Percentiles rank a stretch among this genome's conserved stretches.
phyloP scores from a whole-genome alignment of 2,888 invertebrate species.

The Mantis religiosa region DNA sequence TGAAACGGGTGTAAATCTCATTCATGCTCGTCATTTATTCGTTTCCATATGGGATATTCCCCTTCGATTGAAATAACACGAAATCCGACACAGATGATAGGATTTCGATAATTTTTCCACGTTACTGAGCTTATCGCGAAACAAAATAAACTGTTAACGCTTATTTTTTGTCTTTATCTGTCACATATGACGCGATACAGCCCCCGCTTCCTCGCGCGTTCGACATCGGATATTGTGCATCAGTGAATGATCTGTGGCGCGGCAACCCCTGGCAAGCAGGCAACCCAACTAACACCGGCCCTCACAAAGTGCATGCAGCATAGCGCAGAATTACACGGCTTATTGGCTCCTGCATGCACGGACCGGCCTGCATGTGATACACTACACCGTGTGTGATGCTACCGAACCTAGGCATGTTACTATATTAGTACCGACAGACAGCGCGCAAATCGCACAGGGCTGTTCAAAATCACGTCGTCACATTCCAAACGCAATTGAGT shows the following conservation, averaged over 20 bases:
- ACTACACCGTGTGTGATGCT: constrained; percentile 7
- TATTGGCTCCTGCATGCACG: constrained; percentile 16
- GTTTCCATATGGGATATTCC: not conserved
- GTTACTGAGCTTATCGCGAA: not conserved
- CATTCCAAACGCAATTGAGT: too few species aligned
- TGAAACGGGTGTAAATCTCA: not conserved
- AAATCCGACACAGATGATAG: not conserved
- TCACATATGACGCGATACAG: not conserved
- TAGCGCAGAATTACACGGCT: constrained; percentile 8
- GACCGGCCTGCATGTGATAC: not conserved
- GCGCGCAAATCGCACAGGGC: not conserved
- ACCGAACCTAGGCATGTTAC: not conserved
- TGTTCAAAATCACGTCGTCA: not conserved
- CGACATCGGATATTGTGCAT: constrained; percentile 5
- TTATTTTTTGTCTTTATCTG: not conserved
- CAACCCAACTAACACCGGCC: constrained; percentile 11
- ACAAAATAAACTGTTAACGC: not conserved
- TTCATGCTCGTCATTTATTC: not conserved
- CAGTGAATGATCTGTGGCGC: not conserved
- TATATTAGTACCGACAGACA: not conserved
- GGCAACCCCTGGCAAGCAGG: constrained; percentile 16
- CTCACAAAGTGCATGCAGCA: constrained; percentile 12
- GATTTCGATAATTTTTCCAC: not conserved
- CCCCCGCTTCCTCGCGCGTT: not conserved
- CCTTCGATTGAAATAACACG: not conserved